Percentiles rank a stretch among this genome's conserved stretches.
Conservation (phyloP, 1,140 invertebrate species). For the Eurosta solidaginis region DNA sequence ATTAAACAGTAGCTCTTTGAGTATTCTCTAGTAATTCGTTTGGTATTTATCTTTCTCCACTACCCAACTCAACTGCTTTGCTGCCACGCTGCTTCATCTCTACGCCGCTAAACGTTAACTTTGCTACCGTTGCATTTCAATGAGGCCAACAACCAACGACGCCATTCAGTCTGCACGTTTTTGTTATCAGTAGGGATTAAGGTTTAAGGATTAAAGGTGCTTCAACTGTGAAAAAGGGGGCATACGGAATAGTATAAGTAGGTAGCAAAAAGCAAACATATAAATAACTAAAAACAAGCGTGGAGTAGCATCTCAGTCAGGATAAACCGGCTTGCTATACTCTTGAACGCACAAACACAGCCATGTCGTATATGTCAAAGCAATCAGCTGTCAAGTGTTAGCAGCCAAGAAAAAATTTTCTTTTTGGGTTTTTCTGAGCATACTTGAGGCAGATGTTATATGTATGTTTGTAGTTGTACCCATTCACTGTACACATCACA, state of each 20-base stretch:
- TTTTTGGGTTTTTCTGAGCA: no score
- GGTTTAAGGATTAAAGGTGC: conserved; percentile 24
- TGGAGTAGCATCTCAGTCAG: not conserved
- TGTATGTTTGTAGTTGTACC: no score
- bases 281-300: not conserved
- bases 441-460: no score
- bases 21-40: no score
- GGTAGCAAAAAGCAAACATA: not conserved
- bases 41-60: no score
- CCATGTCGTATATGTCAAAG: not conserved
- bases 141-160: not conserved
- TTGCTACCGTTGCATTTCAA: conserved; percentile 6
- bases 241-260: not conserved
- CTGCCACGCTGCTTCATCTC: no score
- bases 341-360: not conserved
- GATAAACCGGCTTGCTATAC: not conserved
- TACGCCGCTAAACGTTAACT: no score
- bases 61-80: no score
- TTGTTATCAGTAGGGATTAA: conserved; percentile 23
- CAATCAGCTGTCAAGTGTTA: conserved; percentile 11
- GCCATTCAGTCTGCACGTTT: conserved; percentile 27
- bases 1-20: no score
- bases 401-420: not conserved
- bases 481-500: not conserved
- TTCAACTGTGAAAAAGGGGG: not conserved